Base-by-base conservation (phyloP, 2,113 vertebrate species). In the Pangasianodon gigas region DNA sequence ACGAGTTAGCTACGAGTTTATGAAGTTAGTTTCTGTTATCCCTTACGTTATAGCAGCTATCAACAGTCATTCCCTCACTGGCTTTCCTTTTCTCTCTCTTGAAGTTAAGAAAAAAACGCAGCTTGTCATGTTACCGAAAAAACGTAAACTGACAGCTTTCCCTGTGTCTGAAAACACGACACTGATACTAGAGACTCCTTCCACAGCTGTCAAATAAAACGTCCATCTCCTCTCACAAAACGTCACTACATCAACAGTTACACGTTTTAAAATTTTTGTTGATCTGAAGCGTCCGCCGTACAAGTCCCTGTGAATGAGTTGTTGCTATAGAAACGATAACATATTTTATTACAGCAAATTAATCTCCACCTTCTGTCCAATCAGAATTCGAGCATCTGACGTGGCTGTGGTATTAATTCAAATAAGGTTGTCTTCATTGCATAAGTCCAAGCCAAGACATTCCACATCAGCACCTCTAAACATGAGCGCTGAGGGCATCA, bases 401-500 rank as follows among this genome's bases (percentile, higher is more conserved):
- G 13, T 51, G 26, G 41, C 41, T 21, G 3, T 5, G 74, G 44
- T 10, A 29, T 16, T 2, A 16, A n/a, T n/a, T 13, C 24, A 6
- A 6, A 11, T 24, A 56, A 58, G 29, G 1, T 84, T 1, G 9
- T 21, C 7, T 21, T 32, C 11, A 0, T 37, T 0, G 41, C 14
- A 3, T 2, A 7, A 60, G 37, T 62, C 62, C 24, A 46, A 62
- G 32, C 11, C 10, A 0, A 44, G 56, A 26, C 82, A 3, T 62
- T 62, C 24, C 19, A 41, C 54, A 10, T 41, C 81, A 41, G 16
- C 77, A 87, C 82, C 85, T 54, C 26, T 60, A 67, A 87, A 37
- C 48, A 77, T 58, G 4, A 79, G 65, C 86, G 51, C 77, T 26
- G 84, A 67, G 87, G 87, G 46, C 29, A 86, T 52, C 19, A n/a